Conservation (phyloP, 2,888 invertebrate species). For the Caenorhabditis sp. region DNA sequence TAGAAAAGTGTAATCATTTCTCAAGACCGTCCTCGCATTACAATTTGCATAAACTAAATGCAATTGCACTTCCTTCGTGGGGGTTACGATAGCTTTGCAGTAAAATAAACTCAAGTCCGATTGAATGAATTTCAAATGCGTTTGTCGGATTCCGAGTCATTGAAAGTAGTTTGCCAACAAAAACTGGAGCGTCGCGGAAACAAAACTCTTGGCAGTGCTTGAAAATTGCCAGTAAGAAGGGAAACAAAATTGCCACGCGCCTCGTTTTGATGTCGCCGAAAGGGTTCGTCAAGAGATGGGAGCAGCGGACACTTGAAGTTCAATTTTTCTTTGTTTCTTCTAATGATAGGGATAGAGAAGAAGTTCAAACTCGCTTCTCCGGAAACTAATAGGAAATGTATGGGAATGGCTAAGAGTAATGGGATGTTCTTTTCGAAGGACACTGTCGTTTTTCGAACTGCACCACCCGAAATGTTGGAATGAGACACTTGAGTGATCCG, state of each 20-base stretch:
- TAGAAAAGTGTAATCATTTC: background rate
- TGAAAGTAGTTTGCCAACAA: background rate
- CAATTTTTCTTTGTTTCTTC: constrained; percentile 5
- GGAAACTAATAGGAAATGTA: constrained; percentile 50
- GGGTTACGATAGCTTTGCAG: too few species aligned
- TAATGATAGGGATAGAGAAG: background rate
- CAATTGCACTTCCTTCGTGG: too few species aligned
- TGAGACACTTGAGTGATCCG: constrained; percentile 1
- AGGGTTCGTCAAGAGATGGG: constrained; percentile 26
- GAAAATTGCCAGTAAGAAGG: constrained; percentile 26
- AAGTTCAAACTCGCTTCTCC: constrained; percentile 1
- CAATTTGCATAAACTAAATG: too few species aligned
- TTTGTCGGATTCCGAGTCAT: constrained; percentile 10
- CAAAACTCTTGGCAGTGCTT: constrained; percentile 4
- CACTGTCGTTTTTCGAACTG: constrained; percentile 21
- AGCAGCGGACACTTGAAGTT: constrained; percentile 21
- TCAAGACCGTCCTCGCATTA: too few species aligned
- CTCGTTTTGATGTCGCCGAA: constrained; percentile 55
- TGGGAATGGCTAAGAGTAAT: constrained; percentile 33
- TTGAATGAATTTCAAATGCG: constrained; percentile 3
- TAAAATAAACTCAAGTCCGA: too few species aligned
- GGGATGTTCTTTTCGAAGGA: constrained; percentile 33
- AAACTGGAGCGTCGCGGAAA: constrained; percentile 4
- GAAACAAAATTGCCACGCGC: constrained; percentile 47
- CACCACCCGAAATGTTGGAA: background rate